Base-by-base conservation (phyloP, 2,888 invertebrate species). In the Oscheius onirici region DNA sequence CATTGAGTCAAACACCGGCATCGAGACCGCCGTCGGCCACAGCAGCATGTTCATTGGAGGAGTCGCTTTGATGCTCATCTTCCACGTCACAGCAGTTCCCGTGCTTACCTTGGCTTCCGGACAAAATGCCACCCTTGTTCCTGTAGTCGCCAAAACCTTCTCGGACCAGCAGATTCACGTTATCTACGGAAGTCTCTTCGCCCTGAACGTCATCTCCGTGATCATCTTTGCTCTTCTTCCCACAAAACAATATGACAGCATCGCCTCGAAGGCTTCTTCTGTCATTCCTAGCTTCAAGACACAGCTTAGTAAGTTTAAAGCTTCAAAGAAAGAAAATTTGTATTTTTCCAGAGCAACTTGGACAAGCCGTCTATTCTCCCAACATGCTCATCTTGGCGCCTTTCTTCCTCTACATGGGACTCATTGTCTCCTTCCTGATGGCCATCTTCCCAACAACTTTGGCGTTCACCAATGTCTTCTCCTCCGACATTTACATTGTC, bases 351-450 rank as follows among this genome's bases (percentile, higher is more conserved):
- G 78, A 76, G 43, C 76, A 73, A 75, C 68, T 78, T 57, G 57
- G 74, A 55, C 73, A 71, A 52, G 72, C 76, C 6, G 65, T 78
- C 69, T 58, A 68, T 41, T 63, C 74, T 3, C 51, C 52, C 11
- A 78, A 78, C 40, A 67, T 78, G 43, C 55, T 80, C 10, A 71
- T 78, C 26, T 73, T 80, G 17, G 73, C 77, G 54, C 80, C 78
- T 15, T 77, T 76, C 68, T 80, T 80, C 73, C 74, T 78, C 66
- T 80, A 77, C 69, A 75, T 77, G 70, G 80, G 80, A 20, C 72
- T 78, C 43, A 74, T 76, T n/a, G 78, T 78, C 22, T 80, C 80
- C 13, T 77, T 78, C 63, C 67, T 77, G 67, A 75, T 78, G 76
- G 74, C 74, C 55, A 75, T 80, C 60, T 78, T 75, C 57, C 80